These are phyloP conservation scores for Pseudorectes ferrugineus DNA, from an alignment of 2,113 vertebrate species.

Conservation along the genomic window DNA sequence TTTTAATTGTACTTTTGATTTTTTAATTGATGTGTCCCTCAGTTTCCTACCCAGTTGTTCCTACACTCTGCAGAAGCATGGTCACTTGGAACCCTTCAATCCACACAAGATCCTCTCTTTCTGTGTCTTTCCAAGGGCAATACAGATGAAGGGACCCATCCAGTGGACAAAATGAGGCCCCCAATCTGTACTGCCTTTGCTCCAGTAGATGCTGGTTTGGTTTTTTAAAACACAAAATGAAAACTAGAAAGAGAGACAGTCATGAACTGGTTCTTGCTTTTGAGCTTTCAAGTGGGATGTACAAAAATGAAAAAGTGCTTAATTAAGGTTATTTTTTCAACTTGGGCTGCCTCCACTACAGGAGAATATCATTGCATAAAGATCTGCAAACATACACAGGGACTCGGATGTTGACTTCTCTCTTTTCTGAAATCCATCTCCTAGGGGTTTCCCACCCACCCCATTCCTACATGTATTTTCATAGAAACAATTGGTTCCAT, in stretches of 20 bases:
- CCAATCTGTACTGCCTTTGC: not conserved
- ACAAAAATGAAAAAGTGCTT: not conserved
- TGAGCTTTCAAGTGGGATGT: not conserved
- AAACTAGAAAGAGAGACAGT: not conserved
- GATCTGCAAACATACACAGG: not conserved
- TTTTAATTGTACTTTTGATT: not conserved
- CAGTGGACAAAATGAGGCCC: not conserved
- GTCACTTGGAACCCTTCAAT: not conserved
- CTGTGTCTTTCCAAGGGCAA: not conserved
- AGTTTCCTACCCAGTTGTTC: not conserved
- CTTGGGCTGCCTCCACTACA: not conserved
- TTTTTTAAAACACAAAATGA: not conserved
- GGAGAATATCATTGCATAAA: not conserved
- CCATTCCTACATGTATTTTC: not conserved
- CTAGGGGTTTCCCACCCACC: not conserved
- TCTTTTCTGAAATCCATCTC: not conserved
- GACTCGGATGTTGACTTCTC: not conserved
- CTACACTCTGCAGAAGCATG: not conserved
- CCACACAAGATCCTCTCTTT: not conserved
- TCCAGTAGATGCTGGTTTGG: not conserved
- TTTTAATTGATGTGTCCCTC: not conserved
- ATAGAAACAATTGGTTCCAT: not conserved
- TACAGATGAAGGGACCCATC: not conserved
- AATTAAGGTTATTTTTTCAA: not conserved
- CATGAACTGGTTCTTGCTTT: not conserved